phyloP scores from a whole-genome alignment of 2,888 invertebrate species.

The Pilophorus perplexus region DNA sequence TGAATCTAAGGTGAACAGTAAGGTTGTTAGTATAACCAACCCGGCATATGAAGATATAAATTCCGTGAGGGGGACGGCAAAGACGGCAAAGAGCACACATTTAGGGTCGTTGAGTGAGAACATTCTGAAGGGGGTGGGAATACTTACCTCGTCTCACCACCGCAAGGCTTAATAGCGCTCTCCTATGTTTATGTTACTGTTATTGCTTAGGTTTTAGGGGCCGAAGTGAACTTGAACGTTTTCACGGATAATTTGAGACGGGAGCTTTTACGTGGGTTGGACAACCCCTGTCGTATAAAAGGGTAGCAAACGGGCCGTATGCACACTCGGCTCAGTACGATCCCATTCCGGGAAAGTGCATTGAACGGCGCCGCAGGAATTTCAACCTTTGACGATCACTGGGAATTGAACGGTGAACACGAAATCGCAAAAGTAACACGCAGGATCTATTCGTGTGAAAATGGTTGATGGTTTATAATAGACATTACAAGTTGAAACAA shows the following conservation, averaged over 20 bases:
- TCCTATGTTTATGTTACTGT: slow-evolving; percentile 35
- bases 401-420: too few species aligned
- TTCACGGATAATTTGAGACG: slow-evolving; percentile 37
- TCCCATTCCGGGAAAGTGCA: not conserved
- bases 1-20: too few species aligned
- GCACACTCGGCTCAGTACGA: too few species aligned
- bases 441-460: too few species aligned
- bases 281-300: slow-evolving; percentile 31
- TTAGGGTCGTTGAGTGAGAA: slow-evolving; percentile 24
- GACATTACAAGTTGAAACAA: too few species aligned
- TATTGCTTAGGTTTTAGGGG: slow-evolving; percentile 26
- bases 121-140: slow-evolving; percentile 16
- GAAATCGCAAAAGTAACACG: too few species aligned
- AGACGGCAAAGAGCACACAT: not conserved
- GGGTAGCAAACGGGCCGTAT: slow-evolving; percentile 20
- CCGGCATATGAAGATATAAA: not conserved
- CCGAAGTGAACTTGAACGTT: slow-evolving; percentile 9
- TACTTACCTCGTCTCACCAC: slow-evolving; percentile 2
- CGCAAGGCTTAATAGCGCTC: slow-evolving; percentile 27
- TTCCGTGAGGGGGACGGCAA: not conserved
- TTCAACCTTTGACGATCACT: too few species aligned
- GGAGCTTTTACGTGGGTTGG: slow-evolving; percentile 33
- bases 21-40: too few species aligned
- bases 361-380: too few species aligned
- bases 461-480: too few species aligned